Evolutionary conservation across 2,113 vertebrate species (phyloP), one percentile per base, ranked within the genome.

Genomic region (Atractosteus spatula): DNA sequence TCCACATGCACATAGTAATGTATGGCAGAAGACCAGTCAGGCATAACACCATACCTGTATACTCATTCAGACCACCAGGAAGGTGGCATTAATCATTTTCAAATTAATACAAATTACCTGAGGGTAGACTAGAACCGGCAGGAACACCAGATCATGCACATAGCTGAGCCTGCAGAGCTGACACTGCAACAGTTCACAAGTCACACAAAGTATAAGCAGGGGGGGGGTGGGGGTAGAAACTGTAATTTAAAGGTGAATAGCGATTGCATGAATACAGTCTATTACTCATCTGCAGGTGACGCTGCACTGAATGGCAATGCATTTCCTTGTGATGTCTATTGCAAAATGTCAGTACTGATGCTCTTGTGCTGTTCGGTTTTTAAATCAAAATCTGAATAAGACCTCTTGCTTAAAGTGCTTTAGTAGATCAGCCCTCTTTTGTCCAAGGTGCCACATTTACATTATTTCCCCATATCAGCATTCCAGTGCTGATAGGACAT

Each of bases 1-100:
- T 3, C 4, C 47, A 59, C 63, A 66, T 17, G 10, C 61, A 80
- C 71, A 76, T 78, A 74, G 74, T 76, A 81, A 84, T 80, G 66
- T 13, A 54, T 45, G 41, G 29, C 55, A 51, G 2, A 51, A 51
- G 47, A 51, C 66, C 7, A 1, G 54, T 29, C 7, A 51, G 41
- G 13, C 45, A 29, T 10, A 12, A 54, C 45, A 17, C n/a, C 8
- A 8, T 55, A 8, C 10, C 7, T 51, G 10, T 51, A 51, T 41
- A 57, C 64, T 42, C 55, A 41, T 10, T 1, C 51, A 55, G 16
- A 16, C 16, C 10, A 45, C 8, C 0, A 3, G 57, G 13, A 41
- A 55, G 67, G 12, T 74, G 61, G 5, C 41, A 43, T 59, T 51
- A 68, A 76, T 57, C 57, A 54, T 56, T 70, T 44, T 61, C 14